Base-by-base conservation (phyloP, 2,888 invertebrate species). In the Aplocera efformata region DNA sequence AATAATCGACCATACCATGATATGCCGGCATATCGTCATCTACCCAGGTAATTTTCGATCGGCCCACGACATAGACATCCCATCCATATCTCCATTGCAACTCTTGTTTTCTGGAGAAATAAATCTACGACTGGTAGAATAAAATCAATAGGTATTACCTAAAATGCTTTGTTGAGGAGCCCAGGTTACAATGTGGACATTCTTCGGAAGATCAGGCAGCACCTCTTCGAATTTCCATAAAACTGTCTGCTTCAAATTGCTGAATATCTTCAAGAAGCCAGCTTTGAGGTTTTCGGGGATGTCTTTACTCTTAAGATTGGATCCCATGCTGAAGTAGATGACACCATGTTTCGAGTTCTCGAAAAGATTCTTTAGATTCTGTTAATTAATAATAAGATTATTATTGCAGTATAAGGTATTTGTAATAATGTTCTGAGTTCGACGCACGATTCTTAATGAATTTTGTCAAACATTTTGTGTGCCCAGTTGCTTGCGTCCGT, bases 201-300 rank as follows among this genome's bases (percentile, higher is more conserved):
- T 88, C 17, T 67, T 60, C 0, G 82, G 79, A 6, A 65, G 37
- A 38, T 67, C 54, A 0, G 67, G 61, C n/a, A 79, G 27, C 0
- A 58, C 49, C 33, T 72, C 72, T 53, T 82, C 82, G 41, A 78
- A 81, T 53, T 85, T 88, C 88, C 85, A 88, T 1, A 89, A 28
- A 0, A 89, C 79, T 1, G 72, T 76, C 45, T 88, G 79, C 32
- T 83, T 79, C 24, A 89, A 50, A 10, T 52, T 59, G 1, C 72
- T 56, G 34, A 89, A 84, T 21, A 73, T 67, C 13, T 66, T 60
- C 0, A 86, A 30, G 1, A 88, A 58, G 1, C 51, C 45, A 1
- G 53, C 45, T 20, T 63, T 61, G 1, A 58, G 43, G 17, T 60
- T 53, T 7, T 60, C 53, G 1, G 75, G 63, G 48, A 80, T 56